Conservation (phyloP, 1,140 invertebrate species). For the Rhysida immarginata region DNA sequence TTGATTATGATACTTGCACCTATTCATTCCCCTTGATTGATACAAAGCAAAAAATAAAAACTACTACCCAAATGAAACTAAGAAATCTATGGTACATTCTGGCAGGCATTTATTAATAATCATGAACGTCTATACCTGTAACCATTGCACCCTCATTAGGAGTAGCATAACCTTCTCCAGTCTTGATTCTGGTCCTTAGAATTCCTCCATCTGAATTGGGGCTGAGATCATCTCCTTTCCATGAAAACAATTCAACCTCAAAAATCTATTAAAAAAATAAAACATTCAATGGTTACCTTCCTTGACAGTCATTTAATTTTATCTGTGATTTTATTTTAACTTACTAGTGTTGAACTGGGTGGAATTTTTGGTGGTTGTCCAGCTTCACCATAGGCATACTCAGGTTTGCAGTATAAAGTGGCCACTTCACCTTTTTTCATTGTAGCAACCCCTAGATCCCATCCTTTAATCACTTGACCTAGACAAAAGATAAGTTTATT, state of each 20-base stretch:
- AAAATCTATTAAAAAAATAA: conserved; percentile 17
- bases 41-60: too few relatives aligned
- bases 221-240: conserved; percentile 74
- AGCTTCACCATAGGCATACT: conserved; percentile 77
- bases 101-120: too few relatives aligned
- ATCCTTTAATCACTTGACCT: conserved; percentile 79
- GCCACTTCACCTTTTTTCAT: conserved; percentile 87
- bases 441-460: conserved; percentile 82
- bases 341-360: conserved; percentile 71
- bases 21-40: too few relatives aligned
- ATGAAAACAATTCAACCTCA: conserved; percentile 67
- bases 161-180: conserved; percentile 46
- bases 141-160: conserved; percentile 68
- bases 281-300: too few relatives aligned
- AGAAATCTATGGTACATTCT: too few relatives aligned
- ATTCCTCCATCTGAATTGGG: conserved; percentile 68
- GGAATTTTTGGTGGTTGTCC: conserved; percentile 82
- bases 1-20: too few relatives aligned
- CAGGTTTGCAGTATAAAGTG: conserved; percentile 64
- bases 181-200: conserved; percentile 46
- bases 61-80: too few relatives aligned
- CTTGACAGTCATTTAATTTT: too few relatives aligned
- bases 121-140: conserved; percentile 44
- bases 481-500: too few relatives aligned
- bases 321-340: too few relatives aligned